Percentiles rank a stretch among this genome's conserved stretches.
phyloP scores from a whole-genome alignment of 2,113 vertebrate genomes.

The Cyanoderma ruficeps region DNA sequence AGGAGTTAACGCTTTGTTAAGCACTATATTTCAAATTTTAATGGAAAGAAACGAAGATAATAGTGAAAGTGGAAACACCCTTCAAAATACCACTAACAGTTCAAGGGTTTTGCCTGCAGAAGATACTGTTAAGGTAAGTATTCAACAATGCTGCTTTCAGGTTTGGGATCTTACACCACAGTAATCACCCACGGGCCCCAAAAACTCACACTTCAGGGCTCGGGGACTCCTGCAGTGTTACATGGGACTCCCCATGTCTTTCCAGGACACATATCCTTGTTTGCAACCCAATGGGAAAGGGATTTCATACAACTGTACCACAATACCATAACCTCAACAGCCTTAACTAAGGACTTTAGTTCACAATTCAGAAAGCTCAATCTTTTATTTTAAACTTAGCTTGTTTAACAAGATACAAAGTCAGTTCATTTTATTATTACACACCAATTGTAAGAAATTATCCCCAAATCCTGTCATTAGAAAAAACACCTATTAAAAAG shows the following conservation, averaged over 20 bases:
- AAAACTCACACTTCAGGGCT: not conserved
- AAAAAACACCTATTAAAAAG: not conserved
- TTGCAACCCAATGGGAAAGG: not conserved
- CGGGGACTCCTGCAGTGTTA: not conserved
- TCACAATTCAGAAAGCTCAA: not conserved
- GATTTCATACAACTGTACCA: not conserved
- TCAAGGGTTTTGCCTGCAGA: not conserved
- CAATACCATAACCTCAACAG: not conserved
- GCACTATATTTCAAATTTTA: not conserved
- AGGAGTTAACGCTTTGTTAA: not conserved
- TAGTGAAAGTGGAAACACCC: not conserved
- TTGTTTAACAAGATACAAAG: not conserved
- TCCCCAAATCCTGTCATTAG: not conserved
- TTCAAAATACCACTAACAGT: not conserved
- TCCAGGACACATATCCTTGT: not conserved
- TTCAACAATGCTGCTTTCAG: accelerated
- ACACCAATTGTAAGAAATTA: not conserved
- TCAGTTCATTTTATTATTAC: not conserved
- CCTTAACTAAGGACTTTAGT: not conserved
- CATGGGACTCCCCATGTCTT: not conserved
- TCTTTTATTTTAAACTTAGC: not conserved
- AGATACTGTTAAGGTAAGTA: not conserved
- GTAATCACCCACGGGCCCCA: not conserved
- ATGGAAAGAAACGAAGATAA: not conserved
- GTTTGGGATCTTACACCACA: not conserved